Conservation (phyloP, 2,113 vertebrate genomes). For the Lonchura striata region DNA sequence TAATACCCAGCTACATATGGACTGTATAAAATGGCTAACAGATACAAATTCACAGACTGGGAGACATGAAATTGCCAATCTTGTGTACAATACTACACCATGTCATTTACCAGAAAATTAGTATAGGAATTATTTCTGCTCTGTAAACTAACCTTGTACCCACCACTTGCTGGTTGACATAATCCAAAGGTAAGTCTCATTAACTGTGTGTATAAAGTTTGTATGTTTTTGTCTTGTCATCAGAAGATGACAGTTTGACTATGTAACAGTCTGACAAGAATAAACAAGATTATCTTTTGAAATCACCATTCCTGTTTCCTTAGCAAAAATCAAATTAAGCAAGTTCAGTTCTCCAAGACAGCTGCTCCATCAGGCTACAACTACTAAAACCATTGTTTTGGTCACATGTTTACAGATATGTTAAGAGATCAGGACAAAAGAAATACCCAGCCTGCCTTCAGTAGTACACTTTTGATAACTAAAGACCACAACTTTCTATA, state of each 20-base stretch:
- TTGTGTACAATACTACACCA: background rate
- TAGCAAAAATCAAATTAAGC: background rate
- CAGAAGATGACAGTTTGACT: background rate
- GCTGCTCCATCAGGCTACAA: background rate
- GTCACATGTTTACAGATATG: fast-evolving
- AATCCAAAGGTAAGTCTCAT: background rate
- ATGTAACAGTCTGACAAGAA: background rate
- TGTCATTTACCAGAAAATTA: background rate
- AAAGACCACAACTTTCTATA: background rate
- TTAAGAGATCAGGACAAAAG: background rate
- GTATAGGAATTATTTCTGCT: background rate
- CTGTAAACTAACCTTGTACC: background rate
- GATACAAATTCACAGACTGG: background rate
- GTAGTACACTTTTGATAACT: background rate
- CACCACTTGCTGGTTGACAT: background rate
- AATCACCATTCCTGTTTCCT: background rate
- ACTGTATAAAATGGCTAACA: background rate
- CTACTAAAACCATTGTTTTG: background rate
- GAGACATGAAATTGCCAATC: background rate
- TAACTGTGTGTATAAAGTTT: background rate
- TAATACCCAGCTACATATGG: background rate
- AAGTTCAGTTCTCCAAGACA: background rate
- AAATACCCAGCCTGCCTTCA: background rate
- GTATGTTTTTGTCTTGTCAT: background rate
- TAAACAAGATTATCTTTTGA: background rate